These are phyloP conservation scores for Leptopilina syphax DNA, from an alignment of 2,888 invertebrate genomes.

Conservation along the genomic window DNA sequence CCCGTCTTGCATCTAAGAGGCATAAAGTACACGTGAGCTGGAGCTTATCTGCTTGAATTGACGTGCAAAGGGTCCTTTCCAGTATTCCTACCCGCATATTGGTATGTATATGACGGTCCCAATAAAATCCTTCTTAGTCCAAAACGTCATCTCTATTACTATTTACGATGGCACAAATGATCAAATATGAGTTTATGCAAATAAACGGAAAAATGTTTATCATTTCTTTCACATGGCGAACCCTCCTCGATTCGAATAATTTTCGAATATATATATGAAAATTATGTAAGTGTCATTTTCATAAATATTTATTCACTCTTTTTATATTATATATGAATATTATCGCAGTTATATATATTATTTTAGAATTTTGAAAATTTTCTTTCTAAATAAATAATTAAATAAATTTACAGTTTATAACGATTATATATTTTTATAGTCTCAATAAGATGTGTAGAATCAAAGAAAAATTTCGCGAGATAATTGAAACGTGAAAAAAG, in stretches of 20 bases:
- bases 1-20: constrained; percentile 24
- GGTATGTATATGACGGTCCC: constrained; percentile 7
- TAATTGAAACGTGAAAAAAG: background rate
- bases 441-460: background rate
- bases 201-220: constrained; percentile 8
- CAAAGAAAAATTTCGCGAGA: background rate
- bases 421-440: no score
- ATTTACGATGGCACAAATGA: constrained; percentile 24
- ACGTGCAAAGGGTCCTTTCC: constrained; percentile 30
- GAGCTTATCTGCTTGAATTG: constrained; percentile 33
- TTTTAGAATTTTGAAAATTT: no score
- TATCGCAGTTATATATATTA: no score
- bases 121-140: constrained; percentile 31
- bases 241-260: constrained; percentile 10
- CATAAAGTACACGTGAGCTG: constrained; percentile 35
- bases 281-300: background rate
- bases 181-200: constrained; percentile 37
- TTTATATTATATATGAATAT: no score
- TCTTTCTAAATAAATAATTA: no score
- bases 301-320: no score
- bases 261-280: background rate
- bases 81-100: constrained; percentile 29
- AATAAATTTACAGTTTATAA: no score
- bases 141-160: constrained; percentile 27
- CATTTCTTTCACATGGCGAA: background rate